Evolutionary conservation across 1,140 invertebrate genomes (phyloP).

Genomic region (Oreohelix idahoensis): DNA sequence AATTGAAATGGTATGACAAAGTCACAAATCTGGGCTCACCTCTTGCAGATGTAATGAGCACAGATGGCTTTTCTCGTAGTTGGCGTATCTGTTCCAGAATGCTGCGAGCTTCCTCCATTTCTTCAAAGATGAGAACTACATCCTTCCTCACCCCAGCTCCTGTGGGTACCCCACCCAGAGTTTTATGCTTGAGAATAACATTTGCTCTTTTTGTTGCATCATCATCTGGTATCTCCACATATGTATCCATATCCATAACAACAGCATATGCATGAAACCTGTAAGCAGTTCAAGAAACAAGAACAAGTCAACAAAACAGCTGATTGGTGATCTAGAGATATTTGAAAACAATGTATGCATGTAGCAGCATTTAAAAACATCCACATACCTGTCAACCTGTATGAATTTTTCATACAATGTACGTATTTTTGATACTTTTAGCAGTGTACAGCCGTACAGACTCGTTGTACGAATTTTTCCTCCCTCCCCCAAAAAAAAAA

Average conservation of each 20-base stretch:
- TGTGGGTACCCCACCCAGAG: constrained; percentile 69
- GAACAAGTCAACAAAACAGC: too few species aligned
- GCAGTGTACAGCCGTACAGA: too few species aligned
- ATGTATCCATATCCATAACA: constrained; percentile 71
- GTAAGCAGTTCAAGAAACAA: constrained; percentile 9
- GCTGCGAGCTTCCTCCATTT: constrained; percentile 71
- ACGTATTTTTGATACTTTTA: too few species aligned
- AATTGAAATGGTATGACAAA: too few species aligned
- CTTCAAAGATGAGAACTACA: constrained; percentile 71
- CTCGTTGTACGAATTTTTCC: too few species aligned
- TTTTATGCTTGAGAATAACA: constrained; percentile 69
- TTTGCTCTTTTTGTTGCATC: constrained; percentile 65
- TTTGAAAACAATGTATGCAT: too few species aligned
- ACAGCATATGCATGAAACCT: constrained; percentile 73
- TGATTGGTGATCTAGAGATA: background rate
- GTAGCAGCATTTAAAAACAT: too few species aligned
- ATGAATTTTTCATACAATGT: too few species aligned
- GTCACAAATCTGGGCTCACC: too few species aligned
- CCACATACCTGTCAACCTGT: too few species aligned
- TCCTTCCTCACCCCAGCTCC: constrained; percentile 71
- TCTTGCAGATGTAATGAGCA: constrained; percentile 36
- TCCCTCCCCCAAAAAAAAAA: too few species aligned
- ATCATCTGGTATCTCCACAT: constrained; percentile 59
- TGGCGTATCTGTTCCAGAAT: constrained; percentile 65
- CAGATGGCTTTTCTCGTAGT: constrained; percentile 63